Percentiles rank a stretch among this genome's conserved stretches.
These are phyloP conservation scores for Tonatia bakeri DNA, from an alignment of 2,113 vertebrate genomes.

Conservation along the genomic window DNA sequence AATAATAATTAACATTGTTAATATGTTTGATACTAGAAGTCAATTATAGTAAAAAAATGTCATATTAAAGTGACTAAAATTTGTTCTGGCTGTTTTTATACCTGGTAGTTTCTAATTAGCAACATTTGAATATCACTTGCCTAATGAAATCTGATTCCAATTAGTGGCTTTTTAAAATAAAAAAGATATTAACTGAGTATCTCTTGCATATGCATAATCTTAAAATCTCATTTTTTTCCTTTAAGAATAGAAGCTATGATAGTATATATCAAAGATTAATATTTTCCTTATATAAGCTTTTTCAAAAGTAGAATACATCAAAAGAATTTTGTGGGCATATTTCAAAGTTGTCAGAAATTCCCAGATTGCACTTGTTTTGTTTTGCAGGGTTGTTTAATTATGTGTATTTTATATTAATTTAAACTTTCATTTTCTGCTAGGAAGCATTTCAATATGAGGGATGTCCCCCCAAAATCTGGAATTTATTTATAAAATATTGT, in stretches of 20 bases:
- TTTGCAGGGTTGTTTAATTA: neutral
- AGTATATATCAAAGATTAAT: neutral
- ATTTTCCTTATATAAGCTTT: neutral
- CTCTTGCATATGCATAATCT: neutral
- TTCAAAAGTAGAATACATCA: neutral
- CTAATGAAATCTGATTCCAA: slow-evolving; percentile 28
- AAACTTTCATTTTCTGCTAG: neutral
- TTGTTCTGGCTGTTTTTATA: neutral
- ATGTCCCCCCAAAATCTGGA: no score
- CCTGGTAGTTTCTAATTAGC: neutral
- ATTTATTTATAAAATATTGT: no score
- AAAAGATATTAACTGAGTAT: neutral
- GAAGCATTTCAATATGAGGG: neutral
- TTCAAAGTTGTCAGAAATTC: neutral
- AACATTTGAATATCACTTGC: neutral
- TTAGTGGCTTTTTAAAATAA: neutral
- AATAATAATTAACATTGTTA: neutral
- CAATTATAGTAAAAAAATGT: neutral
- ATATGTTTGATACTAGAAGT: neutral
- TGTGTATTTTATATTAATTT: neutral
- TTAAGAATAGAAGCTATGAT: neutral
- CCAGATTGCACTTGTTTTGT: neutral
- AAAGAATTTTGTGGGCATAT: neutral
- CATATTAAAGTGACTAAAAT: slow-evolving; percentile 5
- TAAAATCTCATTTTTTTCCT: neutral